phyloP scores from a whole-genome alignment of 2,888 invertebrate species.

The Stegophylla sp. region DNA sequence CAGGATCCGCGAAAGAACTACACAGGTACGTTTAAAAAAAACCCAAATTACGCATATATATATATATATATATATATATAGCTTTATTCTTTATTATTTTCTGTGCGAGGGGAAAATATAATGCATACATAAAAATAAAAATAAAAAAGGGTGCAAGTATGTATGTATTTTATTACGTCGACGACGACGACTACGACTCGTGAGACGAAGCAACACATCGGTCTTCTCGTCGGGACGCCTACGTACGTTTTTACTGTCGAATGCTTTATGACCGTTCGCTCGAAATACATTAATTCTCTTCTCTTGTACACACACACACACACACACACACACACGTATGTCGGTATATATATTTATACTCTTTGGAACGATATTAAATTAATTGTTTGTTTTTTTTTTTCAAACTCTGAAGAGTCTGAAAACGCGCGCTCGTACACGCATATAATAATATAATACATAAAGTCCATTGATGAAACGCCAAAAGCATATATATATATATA shows the following conservation, averaged over 20 bases:
- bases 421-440: neutral
- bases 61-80: neutral
- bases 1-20: too few species aligned
- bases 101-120: too few species aligned
- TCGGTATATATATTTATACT: too few species aligned
- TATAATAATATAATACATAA: neutral
- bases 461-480: conserved; percentile 37
- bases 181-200: neutral
- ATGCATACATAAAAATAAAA: too few species aligned
- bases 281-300: conserved; percentile 25
- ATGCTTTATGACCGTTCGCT: conserved; percentile 23
- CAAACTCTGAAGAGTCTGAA: neutral
- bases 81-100: too few species aligned
- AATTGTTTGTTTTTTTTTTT: conserved; percentile 12
- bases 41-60: neutral
- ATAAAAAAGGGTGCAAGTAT: conserved; percentile 5
- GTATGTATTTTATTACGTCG: conserved; percentile 19
- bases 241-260: conserved; percentile 16
- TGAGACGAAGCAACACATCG: conserved; percentile 26
- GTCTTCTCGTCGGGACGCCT: conserved; percentile 29
- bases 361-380: conserved; percentile 38
- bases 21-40: too few species aligned
- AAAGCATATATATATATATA: conserved; percentile 15
- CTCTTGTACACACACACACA: too few species aligned
- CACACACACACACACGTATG: too few species aligned